Percentiles rank a stretch among this genome's conserved stretches.
Evolutionary conservation across 2,113 vertebrate genomes (phyloP).

Genomic region (Peucedramus taeniatus): DNA sequence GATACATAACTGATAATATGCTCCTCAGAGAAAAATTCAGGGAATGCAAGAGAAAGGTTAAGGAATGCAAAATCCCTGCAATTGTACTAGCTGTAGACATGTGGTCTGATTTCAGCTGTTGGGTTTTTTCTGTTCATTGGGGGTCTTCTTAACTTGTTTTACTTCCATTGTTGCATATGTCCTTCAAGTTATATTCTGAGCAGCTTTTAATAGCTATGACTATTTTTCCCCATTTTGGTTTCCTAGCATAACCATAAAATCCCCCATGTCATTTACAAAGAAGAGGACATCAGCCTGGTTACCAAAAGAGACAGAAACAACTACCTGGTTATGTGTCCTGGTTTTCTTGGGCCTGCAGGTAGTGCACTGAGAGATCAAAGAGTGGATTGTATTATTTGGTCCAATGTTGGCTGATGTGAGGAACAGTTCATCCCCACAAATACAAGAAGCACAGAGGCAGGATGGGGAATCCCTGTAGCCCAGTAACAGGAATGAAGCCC

Average conservation of each 20-base stretch:
- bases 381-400: neutral
- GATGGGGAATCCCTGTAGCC: neutral
- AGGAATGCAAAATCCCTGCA: neutral
- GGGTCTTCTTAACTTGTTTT: neutral
- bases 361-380: neutral
- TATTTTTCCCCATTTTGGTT: neutral
- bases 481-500: neutral
- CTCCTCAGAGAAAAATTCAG: neutral
- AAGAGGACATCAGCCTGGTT: neutral
- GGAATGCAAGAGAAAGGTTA: neutral
- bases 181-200: neutral
- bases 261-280: neutral
- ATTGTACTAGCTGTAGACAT: neutral
- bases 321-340: neutral
- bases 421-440: neutral
- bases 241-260: neutral
- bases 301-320: neutral
- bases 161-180: neutral
- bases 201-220: neutral
- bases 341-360: neutral
- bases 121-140: neutral
- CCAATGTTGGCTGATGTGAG: neutral
- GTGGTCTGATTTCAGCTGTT: neutral
- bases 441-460: neutral
- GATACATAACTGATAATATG: neutral